phyloP scores from a whole-genome alignment of 2,113 vertebrate genomes.

The Cnemophilus loriae region DNA sequence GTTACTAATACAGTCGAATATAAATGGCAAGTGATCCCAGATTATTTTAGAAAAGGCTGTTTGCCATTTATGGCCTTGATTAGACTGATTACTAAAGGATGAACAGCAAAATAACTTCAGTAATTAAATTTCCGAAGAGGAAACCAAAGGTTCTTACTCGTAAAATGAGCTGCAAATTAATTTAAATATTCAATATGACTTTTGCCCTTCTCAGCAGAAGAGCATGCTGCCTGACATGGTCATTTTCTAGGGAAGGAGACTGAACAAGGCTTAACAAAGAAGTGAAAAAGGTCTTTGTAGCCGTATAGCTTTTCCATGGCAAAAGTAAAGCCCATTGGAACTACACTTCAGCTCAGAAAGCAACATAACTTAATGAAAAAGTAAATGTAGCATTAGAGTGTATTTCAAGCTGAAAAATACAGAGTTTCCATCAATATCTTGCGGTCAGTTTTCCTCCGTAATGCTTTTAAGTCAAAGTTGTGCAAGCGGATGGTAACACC shows the following conservation, averaged over 20 bases:
- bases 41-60: background rate
- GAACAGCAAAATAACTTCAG: background rate
- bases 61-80: background rate
- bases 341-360: background rate
- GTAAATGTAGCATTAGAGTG: background rate
- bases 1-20: background rate
- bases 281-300: background rate
- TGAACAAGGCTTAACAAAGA: background rate
- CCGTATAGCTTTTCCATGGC: background rate
- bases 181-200: background rate
- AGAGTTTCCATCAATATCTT: background rate
- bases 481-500: accelerated
- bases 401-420: background rate
- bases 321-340: background rate
- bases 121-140: background rate
- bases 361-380: background rate
- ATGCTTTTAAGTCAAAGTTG: background rate
- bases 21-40: background rate
- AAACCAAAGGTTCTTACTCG: background rate
- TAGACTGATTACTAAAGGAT: background rate
- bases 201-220: background rate
- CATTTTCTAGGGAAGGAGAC: background rate
- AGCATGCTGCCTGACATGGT: background rate
- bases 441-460: background rate
- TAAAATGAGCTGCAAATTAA: background rate